phyloP scores from a whole-genome alignment of 1,140 invertebrate species.

The Achatina immaculata region DNA sequence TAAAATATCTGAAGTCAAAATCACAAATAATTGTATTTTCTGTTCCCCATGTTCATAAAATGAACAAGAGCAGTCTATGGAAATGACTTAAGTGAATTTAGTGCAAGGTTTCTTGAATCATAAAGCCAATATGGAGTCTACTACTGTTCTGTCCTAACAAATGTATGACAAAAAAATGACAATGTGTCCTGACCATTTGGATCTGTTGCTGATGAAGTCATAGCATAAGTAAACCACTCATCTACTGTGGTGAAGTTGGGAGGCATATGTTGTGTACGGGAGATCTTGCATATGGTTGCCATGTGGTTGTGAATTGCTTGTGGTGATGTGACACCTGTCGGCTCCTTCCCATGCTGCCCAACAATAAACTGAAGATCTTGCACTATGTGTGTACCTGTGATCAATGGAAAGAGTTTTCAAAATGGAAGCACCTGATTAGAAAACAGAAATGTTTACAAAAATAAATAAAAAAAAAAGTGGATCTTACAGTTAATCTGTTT shows the following conservation, averaged over 20 bases:
- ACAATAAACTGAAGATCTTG: slow-evolving; percentile 86
- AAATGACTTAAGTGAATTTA: too few species aligned
- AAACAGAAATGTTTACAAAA: too few species aligned
- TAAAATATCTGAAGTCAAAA: too few species aligned
- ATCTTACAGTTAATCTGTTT: too few species aligned
- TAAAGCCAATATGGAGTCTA: too few species aligned
- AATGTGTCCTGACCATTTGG: slow-evolving; percentile 75
- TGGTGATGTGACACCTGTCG: slow-evolving; percentile 55
- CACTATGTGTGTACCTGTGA: slow-evolving; percentile 71
- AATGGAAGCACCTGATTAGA: neutral
- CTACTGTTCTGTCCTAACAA: too few species aligned
- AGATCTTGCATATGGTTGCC: slow-evolving; percentile 92
- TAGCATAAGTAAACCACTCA: slow-evolving; percentile 98
- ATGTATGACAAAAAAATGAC: too few species aligned
- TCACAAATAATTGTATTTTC: too few species aligned
- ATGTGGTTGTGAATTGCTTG: slow-evolving; percentile 80
- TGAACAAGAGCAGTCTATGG: too few species aligned
- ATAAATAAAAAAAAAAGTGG: too few species aligned
- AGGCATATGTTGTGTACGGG: slow-evolving; percentile 90
- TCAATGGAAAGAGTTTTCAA: neutral
- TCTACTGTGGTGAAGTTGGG: slow-evolving; percentile 93
- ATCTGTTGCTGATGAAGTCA: slow-evolving; percentile 92
- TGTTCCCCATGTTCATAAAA: too few species aligned
- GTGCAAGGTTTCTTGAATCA: too few species aligned
- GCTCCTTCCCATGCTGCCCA: slow-evolving; percentile 74